Evolutionary conservation across 1,140 invertebrate species (phyloP), one percentile per base, ranked within the genome.

Genomic region (Drosophila ogumai): DNA sequence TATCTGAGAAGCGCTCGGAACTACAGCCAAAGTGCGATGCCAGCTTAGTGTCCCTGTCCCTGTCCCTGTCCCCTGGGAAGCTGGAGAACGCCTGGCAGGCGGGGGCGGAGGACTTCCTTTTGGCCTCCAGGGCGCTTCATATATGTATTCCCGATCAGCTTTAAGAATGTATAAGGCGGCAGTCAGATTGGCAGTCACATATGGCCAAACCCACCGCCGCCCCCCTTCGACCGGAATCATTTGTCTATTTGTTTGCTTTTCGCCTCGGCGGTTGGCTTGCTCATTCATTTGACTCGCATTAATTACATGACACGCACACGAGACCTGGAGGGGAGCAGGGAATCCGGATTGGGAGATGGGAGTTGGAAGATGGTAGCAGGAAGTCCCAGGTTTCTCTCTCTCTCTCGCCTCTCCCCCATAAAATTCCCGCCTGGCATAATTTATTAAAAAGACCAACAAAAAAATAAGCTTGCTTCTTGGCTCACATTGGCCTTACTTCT

Each of bases 241-340:
- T 86, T 86, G 82, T 85, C 79, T 85, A 74, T 74, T 75, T 75
- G 69, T 68, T 76, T 81, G 60, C 56, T 57, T 73, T 64, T 52
- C 19, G 52, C 36, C 19, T 61, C 40, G 58, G 22, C 47, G 50
- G 46, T 56, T 41, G 76, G 68, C 64, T 74, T 81, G 79, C 64
- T 79, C 84, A 79, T 87, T 86, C 79, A 82, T 87, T 88, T 88
- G 84, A 78, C 71, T 78, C 76, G 85, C 77, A 90, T 88, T 88
- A 88, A 88, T 88, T 88, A 88, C 85, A 88, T 72, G 81, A 88
- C 80, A 88, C 84, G 84, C 85, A 87, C 69, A 72, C 31, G 54
- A 22, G 47, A 71, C 50, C 40, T 41, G n/a, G n/a, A 13, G 40
- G 32, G 9, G 32, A 25, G 22, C 13, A 9, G n/a, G 56, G 19